Conservation (phyloP, 2,888 invertebrate species). For the Hydriomena furcata region DNA sequence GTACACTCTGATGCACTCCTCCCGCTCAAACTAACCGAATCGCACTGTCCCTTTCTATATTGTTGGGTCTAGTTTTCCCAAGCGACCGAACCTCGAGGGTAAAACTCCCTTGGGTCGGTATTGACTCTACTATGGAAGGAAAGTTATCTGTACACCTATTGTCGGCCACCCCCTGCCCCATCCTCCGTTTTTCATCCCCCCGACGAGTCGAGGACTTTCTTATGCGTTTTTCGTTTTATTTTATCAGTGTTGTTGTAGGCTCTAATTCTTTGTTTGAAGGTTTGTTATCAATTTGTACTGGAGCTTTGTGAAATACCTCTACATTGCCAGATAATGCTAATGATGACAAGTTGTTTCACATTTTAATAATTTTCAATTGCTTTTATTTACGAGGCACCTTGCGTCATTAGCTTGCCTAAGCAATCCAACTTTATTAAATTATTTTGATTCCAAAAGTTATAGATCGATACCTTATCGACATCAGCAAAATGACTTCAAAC, state of each 20-base stretch:
- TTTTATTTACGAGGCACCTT: too few species aligned
- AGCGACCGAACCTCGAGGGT: constrained; percentile 82
- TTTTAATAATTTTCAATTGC: too few species aligned
- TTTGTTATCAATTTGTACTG: constrained; percentile 32
- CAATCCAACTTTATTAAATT: too few species aligned
- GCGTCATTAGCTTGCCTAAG: too few species aligned
- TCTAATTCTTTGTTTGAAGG: constrained; percentile 39
- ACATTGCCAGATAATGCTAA: not conserved
- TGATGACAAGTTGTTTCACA: too few species aligned
- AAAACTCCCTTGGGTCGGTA: constrained; percentile 82
- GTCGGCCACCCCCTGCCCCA: constrained; percentile 67
- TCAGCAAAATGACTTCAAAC: too few species aligned
- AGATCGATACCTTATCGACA: too few species aligned
- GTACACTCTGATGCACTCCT: constrained; percentile 72
- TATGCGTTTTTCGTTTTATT: constrained; percentile 81
- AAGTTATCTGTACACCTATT: constrained; percentile 84
- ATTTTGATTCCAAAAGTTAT: too few species aligned
- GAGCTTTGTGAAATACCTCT: constrained; percentile 3
- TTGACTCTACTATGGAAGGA: constrained; percentile 83
- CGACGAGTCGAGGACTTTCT: constrained; percentile 68
- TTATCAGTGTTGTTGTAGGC: constrained; percentile 46
- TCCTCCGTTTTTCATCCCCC: constrained; percentile 53
- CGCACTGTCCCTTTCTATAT: constrained; percentile 78
- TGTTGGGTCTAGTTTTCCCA: constrained; percentile 84
- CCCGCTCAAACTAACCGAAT: constrained; percentile 52